Conservation (phyloP, 2,113 vertebrate genomes). For the Leucopsar rothschildi region DNA sequence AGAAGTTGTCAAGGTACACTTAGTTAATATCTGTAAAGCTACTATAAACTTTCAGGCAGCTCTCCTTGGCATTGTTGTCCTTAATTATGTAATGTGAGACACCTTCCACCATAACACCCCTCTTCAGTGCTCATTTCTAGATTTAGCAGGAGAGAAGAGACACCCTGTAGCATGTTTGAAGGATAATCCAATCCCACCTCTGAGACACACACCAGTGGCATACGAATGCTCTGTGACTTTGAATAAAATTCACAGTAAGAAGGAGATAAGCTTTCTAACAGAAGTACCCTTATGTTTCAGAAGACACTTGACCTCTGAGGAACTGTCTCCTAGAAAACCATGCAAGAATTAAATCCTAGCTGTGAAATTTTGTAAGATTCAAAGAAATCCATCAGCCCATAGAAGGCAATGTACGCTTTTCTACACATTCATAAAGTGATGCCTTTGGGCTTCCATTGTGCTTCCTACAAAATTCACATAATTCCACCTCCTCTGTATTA, state of each 20-base stretch:
- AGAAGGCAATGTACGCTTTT: not conserved
- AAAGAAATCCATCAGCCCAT: not conserved
- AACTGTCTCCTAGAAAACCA: not conserved
- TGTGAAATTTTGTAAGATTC: not conserved
- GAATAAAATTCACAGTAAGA: not conserved
- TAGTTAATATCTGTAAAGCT: not conserved
- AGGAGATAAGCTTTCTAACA: not conserved
- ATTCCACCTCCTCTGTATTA: not conserved
- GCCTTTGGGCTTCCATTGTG: not conserved
- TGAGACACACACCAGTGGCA: not conserved
- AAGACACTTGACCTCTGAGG: not conserved
- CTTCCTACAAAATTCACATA: not conserved
- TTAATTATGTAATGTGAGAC: not conserved
- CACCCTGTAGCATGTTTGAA: not conserved
- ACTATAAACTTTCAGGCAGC: not conserved
- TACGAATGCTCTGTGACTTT: rapidly evolving
- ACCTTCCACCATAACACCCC: not conserved
- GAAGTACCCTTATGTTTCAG: not conserved
- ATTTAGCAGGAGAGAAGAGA: constrained; percentile 11
- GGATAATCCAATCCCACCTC: constrained; percentile 2
- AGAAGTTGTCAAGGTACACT: not conserved
- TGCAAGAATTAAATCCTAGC: not conserved
- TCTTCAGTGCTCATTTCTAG: not conserved
- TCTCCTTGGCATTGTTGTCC: not conserved
- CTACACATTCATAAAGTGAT: not conserved